phyloP scores from a whole-genome alignment of 2,113 vertebrate genomes.

The Mesocricetus auratus region DNA sequence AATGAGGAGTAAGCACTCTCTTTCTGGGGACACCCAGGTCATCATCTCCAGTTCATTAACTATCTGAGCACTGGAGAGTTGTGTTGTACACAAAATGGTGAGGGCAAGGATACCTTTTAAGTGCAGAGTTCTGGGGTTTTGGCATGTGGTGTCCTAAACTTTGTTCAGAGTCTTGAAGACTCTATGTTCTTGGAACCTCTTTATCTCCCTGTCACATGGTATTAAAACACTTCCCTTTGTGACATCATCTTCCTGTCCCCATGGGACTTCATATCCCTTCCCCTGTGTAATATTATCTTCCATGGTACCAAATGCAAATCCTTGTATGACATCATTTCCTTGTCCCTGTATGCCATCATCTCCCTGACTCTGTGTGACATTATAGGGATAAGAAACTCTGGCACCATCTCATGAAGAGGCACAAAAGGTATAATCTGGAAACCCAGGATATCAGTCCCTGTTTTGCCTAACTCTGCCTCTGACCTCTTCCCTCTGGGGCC shows the following conservation, averaged over 20 bases:
- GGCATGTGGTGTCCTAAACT: rapidly evolving
- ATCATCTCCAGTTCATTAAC: not conserved
- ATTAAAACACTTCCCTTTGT: too few relatives aligned
- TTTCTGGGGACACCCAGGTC: not conserved
- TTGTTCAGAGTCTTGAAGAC: not conserved
- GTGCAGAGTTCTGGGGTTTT: rapidly evolving
- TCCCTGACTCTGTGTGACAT: not conserved
- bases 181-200: not conserved
- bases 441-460: rapidly evolving
- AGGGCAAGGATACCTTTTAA: not conserved
- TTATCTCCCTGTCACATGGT: not conserved
- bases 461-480: not conserved
- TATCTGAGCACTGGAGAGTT: not conserved
- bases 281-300: not conserved
- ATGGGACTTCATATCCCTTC: not conserved
- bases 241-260: not conserved
- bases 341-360: not conserved
- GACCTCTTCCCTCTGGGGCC: rapidly evolving
- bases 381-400: too few relatives aligned
- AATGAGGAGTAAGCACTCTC: not conserved
- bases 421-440: not conserved
- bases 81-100: not conserved
- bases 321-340: not conserved
- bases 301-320: too few relatives aligned
- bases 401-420: not conserved